These are phyloP conservation scores for Zoanthus sansibaricus DNA, from an alignment of 92 coral and sea anemone species.

Conservation along the genomic window DNA sequence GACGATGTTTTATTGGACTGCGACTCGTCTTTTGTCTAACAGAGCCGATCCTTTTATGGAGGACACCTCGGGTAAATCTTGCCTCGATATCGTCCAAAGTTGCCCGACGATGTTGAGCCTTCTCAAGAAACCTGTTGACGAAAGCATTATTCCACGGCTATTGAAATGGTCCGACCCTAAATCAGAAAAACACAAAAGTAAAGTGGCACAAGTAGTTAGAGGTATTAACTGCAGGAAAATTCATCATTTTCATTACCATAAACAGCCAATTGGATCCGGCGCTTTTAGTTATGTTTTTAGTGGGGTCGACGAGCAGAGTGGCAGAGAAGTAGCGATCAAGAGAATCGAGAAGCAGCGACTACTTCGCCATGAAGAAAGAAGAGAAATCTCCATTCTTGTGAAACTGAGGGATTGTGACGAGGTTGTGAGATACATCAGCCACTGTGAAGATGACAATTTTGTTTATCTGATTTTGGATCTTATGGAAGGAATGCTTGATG, in stretches of 20 bases:
- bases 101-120: not conserved
- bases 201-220: constrained; percentile 37
- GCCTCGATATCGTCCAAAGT: constrained; percentile 15
- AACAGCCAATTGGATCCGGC: constrained; percentile 45
- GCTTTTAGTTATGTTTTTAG: constrained; percentile 45
- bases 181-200: constrained; percentile 31
- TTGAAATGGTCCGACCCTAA: constrained; percentile 41
- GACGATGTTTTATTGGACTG: constrained; percentile 37
- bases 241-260: constrained; percentile 24
- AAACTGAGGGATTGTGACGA: constrained; percentile 37
- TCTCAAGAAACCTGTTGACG: constrained; percentile 23
- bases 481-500: constrained; percentile 47
- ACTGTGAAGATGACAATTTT: constrained; percentile 35
- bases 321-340: constrained; percentile 52
- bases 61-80: constrained; percentile 2
- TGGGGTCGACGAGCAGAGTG: constrained; percentile 47
- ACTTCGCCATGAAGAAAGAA: constrained; percentile 32
- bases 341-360: constrained; percentile 49
- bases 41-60: constrained; percentile 23
- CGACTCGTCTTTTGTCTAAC: constrained; percentile 26
- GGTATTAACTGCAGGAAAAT: constrained; percentile 32
- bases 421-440: constrained; percentile 34
- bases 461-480: constrained; percentile 39
- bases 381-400: constrained; percentile 41
- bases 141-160: constrained; percentile 1